These are phyloP conservation scores for Amphiduros pacificus DNA, from an alignment of 2,888 invertebrate species.

Conservation along the genomic window DNA sequence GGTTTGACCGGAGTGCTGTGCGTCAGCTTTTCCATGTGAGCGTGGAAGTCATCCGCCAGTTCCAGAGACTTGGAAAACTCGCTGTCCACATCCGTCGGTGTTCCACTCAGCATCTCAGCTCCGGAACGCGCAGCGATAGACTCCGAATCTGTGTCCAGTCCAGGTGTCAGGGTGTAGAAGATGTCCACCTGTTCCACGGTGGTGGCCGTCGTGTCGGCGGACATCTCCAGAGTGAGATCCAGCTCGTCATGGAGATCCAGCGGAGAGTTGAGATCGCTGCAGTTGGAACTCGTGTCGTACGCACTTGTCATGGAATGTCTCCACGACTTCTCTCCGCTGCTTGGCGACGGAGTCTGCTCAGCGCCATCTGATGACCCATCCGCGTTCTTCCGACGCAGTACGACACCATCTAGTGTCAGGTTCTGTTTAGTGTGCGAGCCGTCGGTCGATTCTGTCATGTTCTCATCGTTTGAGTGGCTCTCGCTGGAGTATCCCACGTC, in stretches of 20 bases:
- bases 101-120: too few species aligned
- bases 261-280: slow-evolving; percentile 17
- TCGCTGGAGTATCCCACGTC: slow-evolving; percentile 61
- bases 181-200: slow-evolving; percentile 1
- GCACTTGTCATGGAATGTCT: slow-evolving; percentile 33
- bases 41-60: slow-evolving; percentile 16
- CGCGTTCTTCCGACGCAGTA: background rate
- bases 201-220: background rate
- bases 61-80: slow-evolving; percentile 22
- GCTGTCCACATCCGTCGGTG: slow-evolving; percentile 8
- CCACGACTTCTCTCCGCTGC: slow-evolving; percentile 19
- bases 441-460: slow-evolving; percentile 22
- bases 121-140: too few species aligned
- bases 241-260: slow-evolving; percentile 10
- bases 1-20: slow-evolving; percentile 12
- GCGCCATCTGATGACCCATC: slow-evolving; percentile 1
- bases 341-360: slow-evolving; percentile 3
- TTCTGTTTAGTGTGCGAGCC: background rate
- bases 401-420: background rate
- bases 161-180: too few species aligned
- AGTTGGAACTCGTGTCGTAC: slow-evolving; percentile 29
- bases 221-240: slow-evolving; percentile 5
- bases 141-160: too few species aligned
- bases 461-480: slow-evolving; percentile 57
- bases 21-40: background rate